A percentile compares a stretch with the other conserved stretches of the same genome.
These are phyloP conservation scores for Latrodectus elegans DNA, from an alignment of 2,888 invertebrate species.

Conservation along the genomic window DNA sequence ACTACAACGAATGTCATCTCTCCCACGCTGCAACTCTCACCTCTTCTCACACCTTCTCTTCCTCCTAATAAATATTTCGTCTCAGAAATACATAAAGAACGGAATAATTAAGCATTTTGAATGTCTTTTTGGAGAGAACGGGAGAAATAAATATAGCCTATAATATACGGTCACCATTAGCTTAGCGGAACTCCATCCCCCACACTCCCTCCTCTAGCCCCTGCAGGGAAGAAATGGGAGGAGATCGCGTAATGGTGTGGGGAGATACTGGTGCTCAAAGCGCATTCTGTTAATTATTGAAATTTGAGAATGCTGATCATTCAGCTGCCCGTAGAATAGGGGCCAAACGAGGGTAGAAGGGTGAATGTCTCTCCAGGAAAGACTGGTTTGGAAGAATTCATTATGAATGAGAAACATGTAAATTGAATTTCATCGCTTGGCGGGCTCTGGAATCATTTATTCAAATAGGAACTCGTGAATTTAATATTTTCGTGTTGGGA, in stretches of 20 bases:
- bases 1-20: neutral
- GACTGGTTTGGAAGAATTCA: conserved; percentile 40
- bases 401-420: conserved; percentile 61
- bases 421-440: conserved; percentile 40
- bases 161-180: conserved; percentile 50
- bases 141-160: conserved; percentile 51
- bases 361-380: neutral
- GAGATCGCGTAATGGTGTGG: neutral
- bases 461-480: conserved; percentile 35
- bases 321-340: conserved; percentile 40
- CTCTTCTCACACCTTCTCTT: neutral
- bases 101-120: conserved; percentile 49
- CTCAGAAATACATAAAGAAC: conserved; percentile 26
- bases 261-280: neutral
- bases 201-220: neutral
- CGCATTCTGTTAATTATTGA: conserved; percentile 63
- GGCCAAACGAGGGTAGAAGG: conserved; percentile 19
- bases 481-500: conserved; percentile 37
- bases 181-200: conserved; percentile 10
- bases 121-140: conserved; percentile 9
- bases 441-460: conserved; percentile 46
- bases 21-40: neutral
- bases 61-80: conserved; percentile 22
- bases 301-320: conserved; percentile 60
- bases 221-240: neutral